Base-by-base conservation (phyloP, 1,140 invertebrate genomes). In the Drosophila sp. region DNA sequence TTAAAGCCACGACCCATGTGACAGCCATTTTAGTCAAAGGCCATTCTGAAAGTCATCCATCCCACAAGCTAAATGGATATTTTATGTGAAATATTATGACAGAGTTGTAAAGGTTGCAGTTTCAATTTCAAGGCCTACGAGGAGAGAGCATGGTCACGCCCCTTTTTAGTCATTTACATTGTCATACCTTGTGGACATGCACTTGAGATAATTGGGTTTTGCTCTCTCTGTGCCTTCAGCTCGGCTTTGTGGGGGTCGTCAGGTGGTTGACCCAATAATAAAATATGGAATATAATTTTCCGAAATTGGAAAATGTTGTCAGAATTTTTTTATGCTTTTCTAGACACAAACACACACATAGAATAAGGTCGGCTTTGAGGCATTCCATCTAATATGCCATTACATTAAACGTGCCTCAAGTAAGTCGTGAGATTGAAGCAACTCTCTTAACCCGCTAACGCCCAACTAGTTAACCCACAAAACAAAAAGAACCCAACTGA, bases 391-490 rank as follows among this genome's bases (percentile, higher is more conserved):
- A 58, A 58, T 58, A 38, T 38, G 56, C 56, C 69, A 86, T 86
- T 86, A 86, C 79, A 79, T 73, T 68, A 71, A 87, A 89, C 76
- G 76, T 83, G 72, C 65, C 23, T n/a, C 74, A 38, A 38, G 54
- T 50, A 50, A 75, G 79, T 86, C 82, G 83, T 86, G 83, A 79
- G 56, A 56, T 64, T 41, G 83, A 67, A 68, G 66, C 66, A 65
- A 60, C 60, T 76, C 72, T 76, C 79, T 79, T 83, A 73, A 72
- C 72, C 83, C 58, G 79, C 66, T 71, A 64, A 83, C 83, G 83
- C 83, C 83, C 83, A 86, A 67, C 70, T 86, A 83, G 83, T 86
- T 86, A 86, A 87, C 83, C 83, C 79, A 87, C 63, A 64, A 67
- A 58, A 67, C 54, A 29, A 72, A 35, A 47, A 33, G 17, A 63